Evolutionary conservation across 1,140 invertebrate species (phyloP).

Genomic region (Caerostris extrusa): DNA sequence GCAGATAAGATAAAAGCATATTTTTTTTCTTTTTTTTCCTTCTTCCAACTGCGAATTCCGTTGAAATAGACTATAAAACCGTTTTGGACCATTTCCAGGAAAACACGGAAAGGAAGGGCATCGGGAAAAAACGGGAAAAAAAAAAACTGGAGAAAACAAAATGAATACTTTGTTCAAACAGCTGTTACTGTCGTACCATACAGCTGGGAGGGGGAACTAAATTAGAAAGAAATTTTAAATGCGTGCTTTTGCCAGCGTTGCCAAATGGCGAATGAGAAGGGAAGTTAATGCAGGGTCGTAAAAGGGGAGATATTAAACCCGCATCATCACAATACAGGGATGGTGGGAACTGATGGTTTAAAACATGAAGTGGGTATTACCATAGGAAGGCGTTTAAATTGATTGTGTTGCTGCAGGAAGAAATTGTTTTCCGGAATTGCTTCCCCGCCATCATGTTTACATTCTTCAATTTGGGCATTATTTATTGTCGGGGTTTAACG

Average conservation of each 20-base stretch:
- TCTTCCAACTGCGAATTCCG: not conserved
- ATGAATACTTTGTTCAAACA: constrained; percentile 5
- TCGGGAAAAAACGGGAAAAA: not conserved
- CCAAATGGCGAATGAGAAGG: not conserved
- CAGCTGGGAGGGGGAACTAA: not conserved
- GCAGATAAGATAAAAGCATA: not conserved
- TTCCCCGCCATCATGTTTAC: not conserved
- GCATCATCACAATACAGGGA: not conserved
- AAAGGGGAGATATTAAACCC: not conserved
- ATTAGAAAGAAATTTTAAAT: constrained; percentile 25
- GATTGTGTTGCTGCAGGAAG: not conserved
- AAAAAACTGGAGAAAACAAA: not conserved
- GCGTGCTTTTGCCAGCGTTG: not conserved
- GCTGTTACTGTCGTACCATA: constrained; percentile 32
- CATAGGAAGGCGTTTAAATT: constrained; percentile 11
- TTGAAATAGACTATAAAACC: constrained; percentile 28
- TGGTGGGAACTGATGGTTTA: constrained; percentile 2
- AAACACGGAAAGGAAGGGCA: not conserved
- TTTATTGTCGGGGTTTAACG: too few relatives aligned
- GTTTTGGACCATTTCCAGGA: constrained; percentile 1
- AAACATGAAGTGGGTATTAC: constrained; percentile 29
- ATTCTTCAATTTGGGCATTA: too few relatives aligned
- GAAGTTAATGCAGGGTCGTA: not conserved
- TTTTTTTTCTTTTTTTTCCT: not conserved
- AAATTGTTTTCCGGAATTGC: not conserved